Evolutionary conservation across 1,140 invertebrate species (phyloP), one percentile per base, ranked within the genome.

Genomic region (Platorchestia sp.): DNA sequence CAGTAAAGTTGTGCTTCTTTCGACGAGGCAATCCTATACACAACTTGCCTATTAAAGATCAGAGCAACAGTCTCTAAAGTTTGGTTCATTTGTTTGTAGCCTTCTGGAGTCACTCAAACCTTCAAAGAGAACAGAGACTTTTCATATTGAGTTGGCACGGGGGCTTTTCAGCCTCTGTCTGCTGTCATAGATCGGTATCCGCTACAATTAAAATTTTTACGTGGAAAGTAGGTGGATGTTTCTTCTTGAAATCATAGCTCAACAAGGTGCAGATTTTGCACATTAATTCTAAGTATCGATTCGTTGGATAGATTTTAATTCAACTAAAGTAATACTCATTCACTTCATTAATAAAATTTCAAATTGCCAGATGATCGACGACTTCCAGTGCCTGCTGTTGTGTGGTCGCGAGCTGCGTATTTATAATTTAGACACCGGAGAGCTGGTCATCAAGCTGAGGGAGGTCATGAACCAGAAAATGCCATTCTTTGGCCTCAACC

Each of bases 391-490:
- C 95, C 98, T 99, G 96, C 98, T 99, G 86, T 97, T 99, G 41
- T 99, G 98, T 97, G 97, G 98, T 95, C 97, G 98, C 44, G 98
- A 99, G 97, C 97, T 99, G 10, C 97, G 98, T 95, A 98, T 99
- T 40, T 98, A 98, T 96, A 98, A 99, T 97, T 97, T 99, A 36
- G 98, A 99, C 97, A 97, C 98, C 97, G 98, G 98, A 95, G 97
- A 97, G 95, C 98, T 98, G 96, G 96, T 98, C 53, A 98, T 98
- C 19, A 98, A 98, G 96, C 97, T 99, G 22, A 98, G 99, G 97
- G 98, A 98, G 59, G 98, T 99, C 3, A 99, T 99, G 98, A 99
- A 99, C 97, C 98, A 99, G 97, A 99, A 99, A 97, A 99, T 99
- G 98, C 98, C 98, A 59, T 99, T 98, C 97, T 99, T 98, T 97